Base-by-base conservation (phyloP, 2,888 invertebrate species). In the Elysia crispata region DNA sequence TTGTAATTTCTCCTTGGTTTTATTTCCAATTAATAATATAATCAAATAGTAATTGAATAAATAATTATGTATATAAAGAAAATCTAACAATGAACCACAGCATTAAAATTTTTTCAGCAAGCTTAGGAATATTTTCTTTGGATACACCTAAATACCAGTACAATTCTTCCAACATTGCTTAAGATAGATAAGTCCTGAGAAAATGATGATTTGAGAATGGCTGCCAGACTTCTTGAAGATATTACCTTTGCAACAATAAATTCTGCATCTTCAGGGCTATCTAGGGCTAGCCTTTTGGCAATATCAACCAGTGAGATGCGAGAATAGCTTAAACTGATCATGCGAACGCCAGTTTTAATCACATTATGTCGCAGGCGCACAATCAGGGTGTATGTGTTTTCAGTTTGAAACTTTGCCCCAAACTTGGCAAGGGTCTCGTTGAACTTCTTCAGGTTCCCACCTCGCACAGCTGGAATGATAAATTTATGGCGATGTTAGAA, bases 221-320 rank as follows among this genome's bases (percentile, higher is more conserved):
- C 41, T 11, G 11, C 11, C 41, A 41, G 11, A 41, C 41, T 41
- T 41, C 11, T 5, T 18, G 15, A 20, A 8, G 60, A 3, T 23
- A 83, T 69, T 84, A 93, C 93, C 93, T 99, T 99, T 0, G 98
- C 97, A 0, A 99, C 98, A 91, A 99, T 98, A 90, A 98, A 99
- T 92, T 99, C 99, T 0, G 99, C 99, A 94, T 99, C 99, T 91
- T 98, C 98, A 0, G 97, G 96, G 0, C 97, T 98, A 91, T 98
- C 98, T 72, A 99, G 93, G 57, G 97, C 96, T 82, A 99, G 93
- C 90, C 99, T 99, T 84, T 95, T 95, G 0, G 98, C 98, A 89
- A 99, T 97, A 91, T 99, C 98, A 84, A 95, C 95, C 0, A 99
- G 96, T 1, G 98, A 97, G 89, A 99, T 99, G 83, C 97, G 94